These are phyloP conservation scores for Oryzias dopingdopingensis DNA, from an alignment of 2,797 vertebrate genomes.

Conservation along the genomic window DNA sequence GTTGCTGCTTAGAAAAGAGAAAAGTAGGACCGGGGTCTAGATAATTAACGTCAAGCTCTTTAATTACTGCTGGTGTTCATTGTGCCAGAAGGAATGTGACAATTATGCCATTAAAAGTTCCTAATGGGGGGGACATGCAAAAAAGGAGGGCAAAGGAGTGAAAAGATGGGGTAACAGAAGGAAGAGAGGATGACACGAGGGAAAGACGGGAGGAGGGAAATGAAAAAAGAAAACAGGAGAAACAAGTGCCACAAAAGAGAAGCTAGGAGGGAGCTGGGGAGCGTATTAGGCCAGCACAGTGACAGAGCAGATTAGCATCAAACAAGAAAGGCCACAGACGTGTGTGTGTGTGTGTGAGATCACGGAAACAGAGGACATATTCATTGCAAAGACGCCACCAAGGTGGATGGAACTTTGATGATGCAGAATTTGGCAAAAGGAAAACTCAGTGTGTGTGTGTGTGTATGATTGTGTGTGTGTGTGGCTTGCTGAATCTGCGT, in stretches of 20 bases:
- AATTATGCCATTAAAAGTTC: slow-evolving; percentile 80
- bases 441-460: slow-evolving; percentile 54
- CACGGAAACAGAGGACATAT: slow-evolving; percentile 80
- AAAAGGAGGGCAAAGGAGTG: slow-evolving; percentile 12
- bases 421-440: slow-evolving; percentile 84
- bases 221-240: slow-evolving; percentile 68
- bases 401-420: slow-evolving; percentile 85
- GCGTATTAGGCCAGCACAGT: slow-evolving; percentile 73
- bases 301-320: slow-evolving; percentile 85
- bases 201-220: slow-evolving; percentile 65
- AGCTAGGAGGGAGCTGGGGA: slow-evolving; percentile 78
- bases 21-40: slow-evolving; percentile 69
- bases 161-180: slow-evolving; percentile 54
- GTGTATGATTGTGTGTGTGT: slow-evolving; percentile 38
- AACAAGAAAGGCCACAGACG: slow-evolving; percentile 78
- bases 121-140: slow-evolving; percentile 62
- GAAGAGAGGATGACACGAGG: slow-evolving; percentile 73
- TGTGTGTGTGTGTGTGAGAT: slow-evolving; percentile 59
- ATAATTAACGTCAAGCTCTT: slow-evolving; percentile 79
- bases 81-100: slow-evolving; percentile 80
- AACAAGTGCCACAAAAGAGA: slow-evolving; percentile 76
- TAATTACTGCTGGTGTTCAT: slow-evolving; percentile 79
- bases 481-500: slow-evolving; percentile 80
- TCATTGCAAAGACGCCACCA: slow-evolving; percentile 80
- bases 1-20: slow-evolving; percentile 62